Percentiles rank a stretch among this genome's conserved stretches.
Evolutionary conservation across 2,888 invertebrate species (phyloP).

Genomic region (Platerodrilus igneus): DNA sequence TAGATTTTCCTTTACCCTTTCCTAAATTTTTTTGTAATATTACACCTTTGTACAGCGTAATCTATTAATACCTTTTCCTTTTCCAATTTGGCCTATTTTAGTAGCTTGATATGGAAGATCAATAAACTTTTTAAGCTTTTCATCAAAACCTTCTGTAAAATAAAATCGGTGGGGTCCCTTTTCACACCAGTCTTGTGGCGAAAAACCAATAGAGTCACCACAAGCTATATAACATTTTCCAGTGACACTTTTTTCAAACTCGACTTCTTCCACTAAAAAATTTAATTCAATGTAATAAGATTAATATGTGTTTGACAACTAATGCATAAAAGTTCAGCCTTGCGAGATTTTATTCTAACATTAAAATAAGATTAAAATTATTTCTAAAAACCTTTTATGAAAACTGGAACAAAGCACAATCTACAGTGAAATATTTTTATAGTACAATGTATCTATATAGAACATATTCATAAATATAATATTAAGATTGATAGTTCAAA

Average conservation of each 20-base stretch:
- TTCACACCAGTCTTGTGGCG: conserved; percentile 57
- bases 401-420: too few species aligned
- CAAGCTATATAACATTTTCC: conserved; percentile 68
- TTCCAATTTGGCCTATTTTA: conserved; percentile 55
- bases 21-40: conserved; percentile 46
- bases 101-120: conserved; percentile 61
- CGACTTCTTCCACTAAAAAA: conserved; percentile 50
- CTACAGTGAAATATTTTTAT: too few species aligned
- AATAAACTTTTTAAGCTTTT: conserved; percentile 51
- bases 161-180: conserved; percentile 68
- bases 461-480: too few species aligned
- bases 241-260: conserved; percentile 57
- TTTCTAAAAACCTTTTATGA: too few species aligned
- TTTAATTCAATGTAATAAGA: conserved; percentile 10
- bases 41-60: too few species aligned
- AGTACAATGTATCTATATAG: too few species aligned
- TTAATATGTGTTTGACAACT: conserved; percentile 3
- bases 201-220: conserved; percentile 54
- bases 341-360: too few species aligned
- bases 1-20: conserved; percentile 63
- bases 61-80: conserved; percentile 55
- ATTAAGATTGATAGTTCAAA: too few species aligned
- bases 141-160: conserved; percentile 65
- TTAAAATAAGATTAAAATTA: too few species aligned
- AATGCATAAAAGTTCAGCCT: background rate